Evolutionary conservation across 1,140 invertebrate species (phyloP).

Genomic region (Sinella curviseta): DNA sequence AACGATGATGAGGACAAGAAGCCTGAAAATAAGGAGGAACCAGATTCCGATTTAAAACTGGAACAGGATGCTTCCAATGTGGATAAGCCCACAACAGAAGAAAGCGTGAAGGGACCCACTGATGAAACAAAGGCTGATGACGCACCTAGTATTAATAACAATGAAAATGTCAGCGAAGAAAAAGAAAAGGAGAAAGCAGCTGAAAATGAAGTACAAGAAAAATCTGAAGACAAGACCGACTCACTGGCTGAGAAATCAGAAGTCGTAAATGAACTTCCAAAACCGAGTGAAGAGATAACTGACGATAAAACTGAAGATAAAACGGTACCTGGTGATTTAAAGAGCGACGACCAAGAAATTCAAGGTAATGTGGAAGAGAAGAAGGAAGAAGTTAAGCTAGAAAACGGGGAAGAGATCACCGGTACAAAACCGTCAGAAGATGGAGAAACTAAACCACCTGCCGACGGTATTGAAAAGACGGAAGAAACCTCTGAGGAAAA

Average conservation of each 20-base stretch:
- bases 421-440: not conserved
- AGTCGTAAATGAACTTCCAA: not conserved
- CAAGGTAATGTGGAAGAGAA: no score
- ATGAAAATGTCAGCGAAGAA: no score
- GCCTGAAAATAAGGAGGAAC: not conserved
- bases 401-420: not conserved
- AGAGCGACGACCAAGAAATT: no score
- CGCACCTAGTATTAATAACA: not conserved
- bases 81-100: not conserved
- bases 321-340: no score
- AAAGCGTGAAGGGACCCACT: not conserved
- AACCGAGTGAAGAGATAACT: no score
- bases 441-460: not conserved
- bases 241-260: not conserved
- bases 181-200: no score
- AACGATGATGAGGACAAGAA: constrained; percentile 1
- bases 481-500: constrained; percentile 29
- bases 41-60: no score
- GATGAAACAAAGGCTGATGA: no score
- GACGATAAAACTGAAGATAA: no score
- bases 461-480: not conserved
- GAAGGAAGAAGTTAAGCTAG: not conserved
- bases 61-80: not conserved
- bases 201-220: not conserved
- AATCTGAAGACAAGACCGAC: not conserved